Percentiles rank a stretch among this genome's conserved stretches.
Evolutionary conservation across 2,113 vertebrate species (phyloP).

Genomic region (Cyanoramphus novaezelandiae): DNA sequence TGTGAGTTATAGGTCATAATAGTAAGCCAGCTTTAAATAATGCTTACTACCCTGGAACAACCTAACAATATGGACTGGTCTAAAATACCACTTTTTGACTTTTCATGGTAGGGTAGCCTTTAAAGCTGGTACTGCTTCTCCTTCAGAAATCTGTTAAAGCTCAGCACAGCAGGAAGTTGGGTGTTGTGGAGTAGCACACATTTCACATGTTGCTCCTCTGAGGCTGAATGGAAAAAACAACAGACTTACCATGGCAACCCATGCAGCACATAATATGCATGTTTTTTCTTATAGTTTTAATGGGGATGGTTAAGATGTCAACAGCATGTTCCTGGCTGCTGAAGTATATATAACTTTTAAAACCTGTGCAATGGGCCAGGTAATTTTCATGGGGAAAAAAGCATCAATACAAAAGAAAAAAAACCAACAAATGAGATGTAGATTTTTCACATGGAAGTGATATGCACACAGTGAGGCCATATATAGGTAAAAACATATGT

Average conservation of each 20-base stretch:
- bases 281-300: neutral
- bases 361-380: neutral
- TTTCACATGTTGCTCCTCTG: neutral
- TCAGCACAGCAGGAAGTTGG: neutral
- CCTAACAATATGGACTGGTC: neutral
- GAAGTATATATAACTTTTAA: neutral
- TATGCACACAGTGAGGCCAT: neutral
- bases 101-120: neutral
- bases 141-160: neutral
- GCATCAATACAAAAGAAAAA: neutral
- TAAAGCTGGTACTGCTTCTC: neutral
- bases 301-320: neutral
- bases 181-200: neutral
- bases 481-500: constrained; percentile 50
- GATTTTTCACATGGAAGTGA: constrained; percentile 12
- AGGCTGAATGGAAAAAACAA: neutral
- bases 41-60: neutral
- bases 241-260: neutral
- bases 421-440: constrained; percentile 10
- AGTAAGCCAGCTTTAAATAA: neutral
- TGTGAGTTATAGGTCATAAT: neutral
- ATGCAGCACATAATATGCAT: neutral
- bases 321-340: neutral
- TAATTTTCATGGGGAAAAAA: neutral
- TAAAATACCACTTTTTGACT: neutral